phyloP scores from a whole-genome alignment of 92 coral and sea anemone genomes.

The Palythoa heliodiscus region DNA sequence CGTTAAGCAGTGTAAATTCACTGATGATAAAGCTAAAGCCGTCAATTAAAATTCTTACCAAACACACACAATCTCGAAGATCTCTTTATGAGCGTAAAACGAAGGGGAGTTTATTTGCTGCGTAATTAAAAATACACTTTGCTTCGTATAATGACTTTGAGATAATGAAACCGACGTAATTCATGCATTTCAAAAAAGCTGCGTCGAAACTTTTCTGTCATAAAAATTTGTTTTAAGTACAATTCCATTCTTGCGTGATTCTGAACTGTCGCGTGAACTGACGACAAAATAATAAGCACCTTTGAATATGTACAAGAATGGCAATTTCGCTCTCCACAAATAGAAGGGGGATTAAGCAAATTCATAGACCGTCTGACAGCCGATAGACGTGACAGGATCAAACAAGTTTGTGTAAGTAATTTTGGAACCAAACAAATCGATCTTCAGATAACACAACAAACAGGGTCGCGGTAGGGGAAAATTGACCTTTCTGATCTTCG shows the following conservation, averaged over 20 bases:
- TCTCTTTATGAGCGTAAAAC: slow-evolving; percentile 29
- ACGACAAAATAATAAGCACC: slow-evolving; percentile 12
- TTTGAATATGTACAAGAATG: slow-evolving; percentile 30
- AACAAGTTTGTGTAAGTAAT: slow-evolving; percentile 49
- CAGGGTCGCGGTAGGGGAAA: slow-evolving; percentile 39
- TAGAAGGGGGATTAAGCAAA: slow-evolving; percentile 38
- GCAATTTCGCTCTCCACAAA: slow-evolving; percentile 22
- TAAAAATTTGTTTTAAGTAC: not conserved
- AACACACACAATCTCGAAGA: slow-evolving; percentile 29
- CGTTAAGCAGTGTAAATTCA: slow-evolving; percentile 46
- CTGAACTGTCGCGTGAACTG: slow-evolving; percentile 27
- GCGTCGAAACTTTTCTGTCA: not conserved
- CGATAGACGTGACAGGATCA: slow-evolving; percentile 48
- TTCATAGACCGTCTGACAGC: slow-evolving; percentile 29
- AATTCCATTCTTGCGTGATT: slow-evolving; percentile 20
- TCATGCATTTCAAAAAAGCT: slow-evolving; percentile 37
- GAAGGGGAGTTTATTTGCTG: slow-evolving; percentile 37
- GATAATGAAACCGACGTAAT: slow-evolving; percentile 28
- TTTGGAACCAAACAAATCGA: slow-evolving; percentile 47
- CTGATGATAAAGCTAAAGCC: slow-evolving; percentile 40
- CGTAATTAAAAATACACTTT: slow-evolving; percentile 25
- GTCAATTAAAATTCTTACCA: slow-evolving; percentile 41
- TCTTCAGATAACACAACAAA: slow-evolving; percentile 47
- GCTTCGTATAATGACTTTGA: slow-evolving; percentile 33
- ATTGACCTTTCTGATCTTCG: slow-evolving; percentile 43